Base-by-base conservation (phyloP, 92 coral and sea anemone genomes). In the Plumapathes pennacea region DNA sequence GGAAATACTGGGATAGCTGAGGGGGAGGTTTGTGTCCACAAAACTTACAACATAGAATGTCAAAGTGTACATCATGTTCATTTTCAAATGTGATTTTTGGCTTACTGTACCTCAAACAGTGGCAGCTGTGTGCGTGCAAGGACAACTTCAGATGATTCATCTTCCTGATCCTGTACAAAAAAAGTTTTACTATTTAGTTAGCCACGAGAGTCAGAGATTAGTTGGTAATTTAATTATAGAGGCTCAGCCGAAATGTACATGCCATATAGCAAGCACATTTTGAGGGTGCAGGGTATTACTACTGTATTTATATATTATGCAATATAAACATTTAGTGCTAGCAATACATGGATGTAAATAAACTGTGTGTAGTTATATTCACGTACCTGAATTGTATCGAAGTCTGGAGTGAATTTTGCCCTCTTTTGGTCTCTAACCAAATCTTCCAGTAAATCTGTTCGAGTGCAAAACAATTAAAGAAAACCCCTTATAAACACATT, bases 101-200 rank as follows among this genome's bases (percentile, higher is more conserved):
- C 4, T 18, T 39, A 38, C 13, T 32, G 44, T 57, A 90, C 95
- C 88, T 82, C 95, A 77, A 94, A 94, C 19, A 94, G 75, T 25
- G 62, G 73, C 40, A 84, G 64, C 56, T 94, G 99, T 25, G 85
- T 81, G 64, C 90, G 84, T 34, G 99, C 99, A 49, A 94, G 82
- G 23, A 77, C 47, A 9, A 94, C 99, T 57, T 94, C 99, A 30
- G 99, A 76, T 30, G 99, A 89, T 27, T 94, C 99, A 68, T 94
- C 86, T 55, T 94, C 64, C 51, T 89, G 90, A 50, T 94, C 90
- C 99, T 94, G 5, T 9, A 55, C 43, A 22, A 32, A 10, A 30
- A 32, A 14, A 53, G 43, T n/a, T n/a, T n/a, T n/a, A n/a, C n/a
- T n/a, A n/a, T n/a, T n/a, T n/a, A n/a, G n/a, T n/a, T n/a, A n/a